Conservation (phyloP, 2,113 vertebrate species). For the Nothoprocta pentlandii region DNA sequence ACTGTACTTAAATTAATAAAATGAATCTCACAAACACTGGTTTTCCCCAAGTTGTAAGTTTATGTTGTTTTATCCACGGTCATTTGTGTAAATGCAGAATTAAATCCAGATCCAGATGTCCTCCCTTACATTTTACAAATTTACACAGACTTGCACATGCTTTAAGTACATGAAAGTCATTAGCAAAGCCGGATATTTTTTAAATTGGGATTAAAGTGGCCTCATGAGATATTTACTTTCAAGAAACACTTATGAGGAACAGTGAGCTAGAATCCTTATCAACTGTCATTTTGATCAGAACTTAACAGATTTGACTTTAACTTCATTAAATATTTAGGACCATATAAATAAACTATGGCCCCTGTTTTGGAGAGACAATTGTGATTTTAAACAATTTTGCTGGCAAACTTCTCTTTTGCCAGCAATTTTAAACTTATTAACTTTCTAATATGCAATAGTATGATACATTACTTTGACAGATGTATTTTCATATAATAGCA, state of each 20-base stretch:
- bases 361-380: neutral
- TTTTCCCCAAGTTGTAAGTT: neutral
- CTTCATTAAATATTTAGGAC: neutral
- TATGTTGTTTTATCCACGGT: neutral
- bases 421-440: neutral
- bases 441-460: neutral
- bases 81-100: slow-evolving; percentile 5
- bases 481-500: neutral
- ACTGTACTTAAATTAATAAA: slow-evolving; percentile 35
- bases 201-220: slow-evolving; percentile 27
- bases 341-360: neutral
- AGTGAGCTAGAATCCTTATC: neutral
- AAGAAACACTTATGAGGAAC: slow-evolving; percentile 10
- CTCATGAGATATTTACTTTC: slow-evolving; percentile 22
- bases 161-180: slow-evolving; percentile 38
- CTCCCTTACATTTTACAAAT: slow-evolving; percentile 6
- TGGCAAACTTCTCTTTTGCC: neutral
- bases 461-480: neutral
- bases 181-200: slow-evolving; percentile 53
- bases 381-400: neutral
- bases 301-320: neutral
- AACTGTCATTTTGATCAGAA: slow-evolving; percentile 9
- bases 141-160: neutral
- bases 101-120: slow-evolving; percentile 52
- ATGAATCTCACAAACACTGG: slow-evolving; percentile 8